Base-by-base conservation (phyloP, 2,888 invertebrate genomes). In the Eupithecia abbreviata region DNA sequence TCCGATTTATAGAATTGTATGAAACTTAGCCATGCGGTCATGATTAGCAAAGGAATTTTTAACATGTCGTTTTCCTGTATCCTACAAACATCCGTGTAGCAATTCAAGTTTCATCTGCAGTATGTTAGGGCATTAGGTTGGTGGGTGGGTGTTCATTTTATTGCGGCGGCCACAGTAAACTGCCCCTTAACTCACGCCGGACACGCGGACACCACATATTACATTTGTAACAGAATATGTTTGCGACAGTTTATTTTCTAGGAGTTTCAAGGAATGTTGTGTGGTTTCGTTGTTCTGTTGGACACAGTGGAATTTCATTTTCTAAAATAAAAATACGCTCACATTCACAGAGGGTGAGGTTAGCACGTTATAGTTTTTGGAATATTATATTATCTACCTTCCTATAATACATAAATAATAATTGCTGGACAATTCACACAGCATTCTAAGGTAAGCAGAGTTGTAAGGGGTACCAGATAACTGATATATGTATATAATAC, bases 61-160 rank as follows among this genome's bases (percentile, higher is more conserved):
- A 65, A 41, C n/a, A 55, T 12, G 13, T 47, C 45, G 10, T n/a
- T 7, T 9, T 43, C 10, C n/a, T 10, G 68, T 68, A 9, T 66
- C 45, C 69, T 47, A 49, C 47, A 69, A 73, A 71, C 9, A n/a
- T 66, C 74, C 65, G 71, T 80, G 77, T 79, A 77, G 78, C 81
- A 82, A 82, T 80, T 78, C 79, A 76, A 78, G 79, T 80, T 81
- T 79, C 77, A 81, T 79, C 82, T 78, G 79, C 79, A 78, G 73
- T 85, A 85, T 85, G 85, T 87, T 84, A 83, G 82, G 85, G 86
- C 88, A 87, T 89, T 88, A 86, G 62, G 62, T 62, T 62, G 62
- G 4, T 80, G 85, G 82, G 79, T 79, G 84, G 80, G 82, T 84
- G 88, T 88, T 87, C 87, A 86, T 90, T 89, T 90, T 89, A 89